These are phyloP conservation scores for Portevinia maculata DNA, from an alignment of 2,888 invertebrate genomes.

Conservation along the genomic window DNA sequence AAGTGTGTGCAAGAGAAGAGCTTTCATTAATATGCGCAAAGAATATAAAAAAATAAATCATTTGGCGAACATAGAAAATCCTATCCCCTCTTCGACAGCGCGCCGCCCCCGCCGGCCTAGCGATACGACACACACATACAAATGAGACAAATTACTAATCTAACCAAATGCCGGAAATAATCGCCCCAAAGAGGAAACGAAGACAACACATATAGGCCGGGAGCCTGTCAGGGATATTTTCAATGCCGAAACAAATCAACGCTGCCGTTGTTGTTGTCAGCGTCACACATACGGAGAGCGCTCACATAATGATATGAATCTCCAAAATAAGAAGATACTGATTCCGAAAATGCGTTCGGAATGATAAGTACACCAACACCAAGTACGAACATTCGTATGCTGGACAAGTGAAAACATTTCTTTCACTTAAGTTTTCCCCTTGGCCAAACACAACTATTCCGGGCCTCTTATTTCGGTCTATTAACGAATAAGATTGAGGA, in stretches of 20 bases:
- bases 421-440: constrained; percentile 18
- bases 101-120: neutral
- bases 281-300: constrained; percentile 21
- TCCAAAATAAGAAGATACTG: constrained; percentile 45
- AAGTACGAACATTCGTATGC: constrained; percentile 11
- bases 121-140: constrained; percentile 41
- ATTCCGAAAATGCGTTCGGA: constrained; percentile 64
- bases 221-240: constrained; percentile 27
- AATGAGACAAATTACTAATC: constrained; percentile 70
- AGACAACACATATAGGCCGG: neutral
- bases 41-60: constrained; percentile 40
- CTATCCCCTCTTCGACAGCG: neutral
- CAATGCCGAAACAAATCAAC: constrained; percentile 60
- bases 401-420: constrained; percentile 32
- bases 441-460: neutral
- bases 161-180: constrained; percentile 72
- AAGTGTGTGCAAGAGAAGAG: constrained; percentile 18
- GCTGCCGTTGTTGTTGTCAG: constrained; percentile 49
- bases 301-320: constrained; percentile 15
- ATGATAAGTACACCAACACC: constrained; percentile 43
- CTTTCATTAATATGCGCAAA: constrained; percentile 30
- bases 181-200: constrained; percentile 65
- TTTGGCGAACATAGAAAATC: constrained; percentile 37
- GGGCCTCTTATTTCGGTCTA: neutral
- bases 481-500: constrained; percentile 41